A percentile compares a stretch with the other conserved stretches of the same genome.
phyloP scores from a whole-genome alignment of 2,113 vertebrate species.

The Opisthocomus hoazin region DNA sequence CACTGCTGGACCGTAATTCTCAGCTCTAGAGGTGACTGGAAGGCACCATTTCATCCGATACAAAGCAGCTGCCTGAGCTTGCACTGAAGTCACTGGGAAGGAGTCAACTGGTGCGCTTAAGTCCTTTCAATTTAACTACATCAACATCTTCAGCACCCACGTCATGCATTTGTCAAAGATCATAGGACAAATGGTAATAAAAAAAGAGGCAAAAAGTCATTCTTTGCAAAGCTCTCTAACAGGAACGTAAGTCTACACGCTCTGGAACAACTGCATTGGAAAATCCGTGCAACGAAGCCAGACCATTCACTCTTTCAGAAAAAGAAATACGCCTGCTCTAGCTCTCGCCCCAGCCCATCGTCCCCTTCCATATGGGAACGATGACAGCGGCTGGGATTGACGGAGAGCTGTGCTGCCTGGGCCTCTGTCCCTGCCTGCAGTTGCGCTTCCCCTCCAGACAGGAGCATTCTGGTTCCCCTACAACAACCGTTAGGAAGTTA shows the following conservation, averaged over 20 bases:
- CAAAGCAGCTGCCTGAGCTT: background rate
- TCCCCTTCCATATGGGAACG: background rate
- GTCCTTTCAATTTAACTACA: background rate
- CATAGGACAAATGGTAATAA: background rate
- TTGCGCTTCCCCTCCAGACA: background rate
- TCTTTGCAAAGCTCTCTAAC: background rate
- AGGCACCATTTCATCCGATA: background rate
- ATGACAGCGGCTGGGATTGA: fast-evolving
- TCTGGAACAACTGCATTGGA: background rate
- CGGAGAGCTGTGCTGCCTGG: background rate
- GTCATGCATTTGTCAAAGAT: fast-evolving
- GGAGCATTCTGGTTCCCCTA: background rate
- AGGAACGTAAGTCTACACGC: fast-evolving
- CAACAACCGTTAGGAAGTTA: slow-evolving; percentile 12
- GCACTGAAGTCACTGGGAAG: background rate
- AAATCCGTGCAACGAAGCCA: background rate
- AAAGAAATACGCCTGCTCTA: background rate
- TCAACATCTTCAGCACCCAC: background rate
- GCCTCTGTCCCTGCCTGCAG: background rate
- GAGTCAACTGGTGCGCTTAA: background rate
- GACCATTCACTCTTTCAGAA: background rate
- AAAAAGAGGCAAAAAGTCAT: background rate
- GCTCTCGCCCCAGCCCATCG: background rate
- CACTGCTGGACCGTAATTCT: background rate
- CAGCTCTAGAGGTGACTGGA: background rate